phyloP scores from a whole-genome alignment of 2,113 vertebrate genomes.

The Apaloderma vittatum region DNA sequence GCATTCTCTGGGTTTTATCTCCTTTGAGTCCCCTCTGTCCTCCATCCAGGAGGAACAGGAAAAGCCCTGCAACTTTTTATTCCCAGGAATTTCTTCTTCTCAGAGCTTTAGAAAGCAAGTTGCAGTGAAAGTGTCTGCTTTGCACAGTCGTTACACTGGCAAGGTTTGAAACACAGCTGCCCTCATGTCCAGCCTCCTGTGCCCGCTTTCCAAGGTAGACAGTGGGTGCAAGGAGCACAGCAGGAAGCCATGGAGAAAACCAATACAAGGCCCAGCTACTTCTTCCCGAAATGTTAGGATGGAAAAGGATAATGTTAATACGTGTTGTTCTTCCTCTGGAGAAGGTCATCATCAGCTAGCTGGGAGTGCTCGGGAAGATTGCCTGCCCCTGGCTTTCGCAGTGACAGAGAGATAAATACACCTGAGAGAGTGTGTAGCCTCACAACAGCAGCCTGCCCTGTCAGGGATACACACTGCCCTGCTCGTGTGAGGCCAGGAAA shows the following conservation, averaged over 20 bases:
- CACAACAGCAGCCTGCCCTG: accelerated
- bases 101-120: background rate
- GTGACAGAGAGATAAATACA: background rate
- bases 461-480: accelerated
- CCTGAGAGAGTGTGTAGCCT: accelerated
- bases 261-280: accelerated
- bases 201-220: background rate
- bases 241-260: accelerated
- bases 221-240: background rate
- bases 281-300: background rate
- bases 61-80: background rate
- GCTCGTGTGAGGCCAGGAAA: background rate
- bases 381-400: accelerated
- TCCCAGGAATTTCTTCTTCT: background rate
- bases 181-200: accelerated
- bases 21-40: background rate
- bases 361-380: background rate
- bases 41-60: background rate
- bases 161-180: background rate
- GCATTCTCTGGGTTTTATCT: background rate
- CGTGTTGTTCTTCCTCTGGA: background rate
- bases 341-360: background rate
- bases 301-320: background rate
- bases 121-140: background rate
- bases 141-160: background rate